Evolutionary conservation across 2,888 invertebrate genomes (phyloP).

Genomic region (Noctua comes): DNA sequence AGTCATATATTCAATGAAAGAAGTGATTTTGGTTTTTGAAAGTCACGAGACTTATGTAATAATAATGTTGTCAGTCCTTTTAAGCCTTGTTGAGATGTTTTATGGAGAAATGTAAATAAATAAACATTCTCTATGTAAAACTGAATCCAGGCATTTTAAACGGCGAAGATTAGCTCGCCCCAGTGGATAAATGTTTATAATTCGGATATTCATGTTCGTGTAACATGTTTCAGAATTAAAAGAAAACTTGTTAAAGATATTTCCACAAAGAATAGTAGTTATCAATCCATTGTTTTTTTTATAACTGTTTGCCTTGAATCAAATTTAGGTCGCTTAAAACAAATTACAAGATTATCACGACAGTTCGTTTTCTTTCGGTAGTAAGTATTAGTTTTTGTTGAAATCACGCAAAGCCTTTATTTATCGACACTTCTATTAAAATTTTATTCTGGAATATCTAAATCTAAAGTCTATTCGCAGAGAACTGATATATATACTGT

Average conservation of each 20-base stretch:
- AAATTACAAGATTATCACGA: slow-evolving; percentile 27
- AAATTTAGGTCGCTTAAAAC: slow-evolving; percentile 32
- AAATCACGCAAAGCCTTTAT: slow-evolving; percentile 22
- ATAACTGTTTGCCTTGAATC: slow-evolving; percentile 38
- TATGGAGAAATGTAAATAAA: background rate
- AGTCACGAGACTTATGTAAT: background rate
- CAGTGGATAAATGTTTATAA: background rate
- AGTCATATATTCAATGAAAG: background rate
- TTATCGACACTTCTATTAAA: background rate
- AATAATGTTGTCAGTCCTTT: too few species aligned
- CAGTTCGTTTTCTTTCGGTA: background rate
- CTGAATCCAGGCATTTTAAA: too few species aligned
- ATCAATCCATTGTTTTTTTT: slow-evolving; percentile 23
- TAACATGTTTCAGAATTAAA: background rate
- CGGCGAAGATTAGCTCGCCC: background rate
- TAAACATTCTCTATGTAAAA: too few species aligned
- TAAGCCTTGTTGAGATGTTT: background rate
- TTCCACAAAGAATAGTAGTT: background rate
- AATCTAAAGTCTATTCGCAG: too few species aligned
- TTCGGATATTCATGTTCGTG: background rate
- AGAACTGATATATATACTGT: too few species aligned
- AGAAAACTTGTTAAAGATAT: background rate
- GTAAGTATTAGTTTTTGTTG: background rate
- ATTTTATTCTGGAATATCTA: slow-evolving; percentile 3
- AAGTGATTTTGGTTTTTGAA: background rate